A percentile compares a stretch with the other conserved stretches of the same genome.
Evolutionary conservation across 1,140 invertebrate species (phyloP).

Genomic region (Aphelinus certus): DNA sequence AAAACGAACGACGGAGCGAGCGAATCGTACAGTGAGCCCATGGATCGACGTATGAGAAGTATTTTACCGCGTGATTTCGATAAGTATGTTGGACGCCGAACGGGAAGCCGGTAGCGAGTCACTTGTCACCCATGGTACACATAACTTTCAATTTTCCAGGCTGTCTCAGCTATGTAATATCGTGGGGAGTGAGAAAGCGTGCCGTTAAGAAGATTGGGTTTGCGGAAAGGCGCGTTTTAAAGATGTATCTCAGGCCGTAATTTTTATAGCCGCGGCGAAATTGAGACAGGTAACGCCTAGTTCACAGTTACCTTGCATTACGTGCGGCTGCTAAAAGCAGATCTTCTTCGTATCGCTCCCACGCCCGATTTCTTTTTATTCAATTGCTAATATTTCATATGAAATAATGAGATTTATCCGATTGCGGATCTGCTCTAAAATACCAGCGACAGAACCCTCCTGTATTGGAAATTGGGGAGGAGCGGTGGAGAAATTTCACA

Average conservation of each 20-base stretch:
- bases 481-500: too few relatives aligned
- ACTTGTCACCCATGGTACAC: not conserved
- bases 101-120: not conserved
- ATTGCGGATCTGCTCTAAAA: not conserved
- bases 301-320: conserved; percentile 10
- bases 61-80: too few relatives aligned
- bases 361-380: conserved; percentile 1
- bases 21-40: too few relatives aligned
- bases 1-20: too few relatives aligned
- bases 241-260: conserved; percentile 2
- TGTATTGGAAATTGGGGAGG: too few relatives aligned
- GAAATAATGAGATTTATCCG: not conserved
- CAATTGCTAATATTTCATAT: not conserved
- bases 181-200: not conserved
- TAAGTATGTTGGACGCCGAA: too few relatives aligned
- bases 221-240: not conserved
- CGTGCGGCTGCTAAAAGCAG: not conserved
- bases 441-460: too few relatives aligned
- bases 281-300: not conserved
- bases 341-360: not conserved
- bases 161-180: not conserved
- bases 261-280: conserved; percentile 7
- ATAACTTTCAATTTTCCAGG: conserved; percentile 1
- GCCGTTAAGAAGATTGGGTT: not conserved
- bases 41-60: too few relatives aligned